phyloP scores from a whole-genome alignment of 2,113 vertebrate species.

The Corythoichthys intestinalis region DNA sequence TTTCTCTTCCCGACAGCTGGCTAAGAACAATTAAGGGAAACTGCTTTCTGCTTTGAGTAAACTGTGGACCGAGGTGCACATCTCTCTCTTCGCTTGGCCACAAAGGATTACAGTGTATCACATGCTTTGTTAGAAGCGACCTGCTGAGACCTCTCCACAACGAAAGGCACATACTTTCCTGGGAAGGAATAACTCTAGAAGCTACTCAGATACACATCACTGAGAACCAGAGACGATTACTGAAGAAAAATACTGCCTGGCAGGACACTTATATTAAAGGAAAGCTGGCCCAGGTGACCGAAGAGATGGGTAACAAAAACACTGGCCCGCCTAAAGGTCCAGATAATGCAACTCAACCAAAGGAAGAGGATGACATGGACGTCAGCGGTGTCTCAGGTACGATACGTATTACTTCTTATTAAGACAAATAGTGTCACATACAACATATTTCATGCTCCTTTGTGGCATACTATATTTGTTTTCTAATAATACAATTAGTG shows the following conservation, averaged over 20 bases:
- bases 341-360: constrained; percentile 5
- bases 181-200: neutral
- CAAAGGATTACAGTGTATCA: constrained; percentile 44
- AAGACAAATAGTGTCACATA: neutral
- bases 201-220: constrained; percentile 8
- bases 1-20: constrained; percentile 31
- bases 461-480: too few species aligned
- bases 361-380: constrained; percentile 4
- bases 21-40: neutral
- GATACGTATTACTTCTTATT: neutral
- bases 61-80: constrained; percentile 21
- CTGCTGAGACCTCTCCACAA: constrained; percentile 6
- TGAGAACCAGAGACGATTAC: neutral
- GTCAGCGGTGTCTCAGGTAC: constrained; percentile 34
- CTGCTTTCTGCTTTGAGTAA: neutral
- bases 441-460: too few species aligned
- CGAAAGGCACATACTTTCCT: constrained; percentile 1
- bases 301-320: constrained; percentile 57
- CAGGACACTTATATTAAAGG: neutral
- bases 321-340: constrained; percentile 22
- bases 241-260: neutral
- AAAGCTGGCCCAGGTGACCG: constrained; percentile 7
- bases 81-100: constrained; percentile 6
- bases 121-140: constrained; percentile 25
- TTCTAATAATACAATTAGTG: too few species aligned